A percentile compares a stretch with the other conserved stretches of the same genome.
Evolutionary conservation across 2,797 vertebrate genomes (phyloP).

Genomic region (Gobionotothen gibberifrons): DNA sequence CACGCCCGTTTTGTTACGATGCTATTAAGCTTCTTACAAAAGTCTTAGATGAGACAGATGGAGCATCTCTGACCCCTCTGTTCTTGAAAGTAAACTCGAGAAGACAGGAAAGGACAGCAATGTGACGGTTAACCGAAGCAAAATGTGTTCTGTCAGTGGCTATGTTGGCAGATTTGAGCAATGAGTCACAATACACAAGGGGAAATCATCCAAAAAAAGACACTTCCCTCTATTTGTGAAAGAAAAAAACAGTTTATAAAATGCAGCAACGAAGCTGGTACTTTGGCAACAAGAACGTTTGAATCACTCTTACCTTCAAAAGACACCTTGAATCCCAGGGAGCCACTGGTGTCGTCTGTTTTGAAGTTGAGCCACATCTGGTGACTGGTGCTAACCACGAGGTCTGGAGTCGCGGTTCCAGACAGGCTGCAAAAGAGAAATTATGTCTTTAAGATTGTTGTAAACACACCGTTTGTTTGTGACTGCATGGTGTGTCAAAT

Average conservation of each 20-base stretch:
- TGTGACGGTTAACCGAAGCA: neutral
- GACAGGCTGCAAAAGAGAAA: slow-evolving; percentile 86
- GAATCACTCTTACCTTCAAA: slow-evolving; percentile 89
- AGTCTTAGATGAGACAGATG: slow-evolving; percentile 5
- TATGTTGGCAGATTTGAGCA: slow-evolving; percentile 14
- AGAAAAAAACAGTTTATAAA: neutral
- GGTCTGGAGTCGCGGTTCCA: slow-evolving; percentile 94
- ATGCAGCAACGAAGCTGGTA: neutral
- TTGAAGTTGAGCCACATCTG: slow-evolving; percentile 99
- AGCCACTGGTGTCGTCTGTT: slow-evolving; percentile 95
- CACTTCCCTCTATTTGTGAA: neutral
- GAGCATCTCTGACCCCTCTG: slow-evolving; percentile 6
- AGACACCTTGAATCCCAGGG: slow-evolving; percentile 95
- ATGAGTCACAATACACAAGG: neutral
- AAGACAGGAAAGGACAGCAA: slow-evolving; percentile 6
- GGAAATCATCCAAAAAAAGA: slow-evolving; percentile 1
- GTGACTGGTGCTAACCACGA: slow-evolving; percentile 97
- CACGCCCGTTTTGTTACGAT: slow-evolving; percentile 1
- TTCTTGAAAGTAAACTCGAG: slow-evolving; percentile 31
- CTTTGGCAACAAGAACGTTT: neutral
- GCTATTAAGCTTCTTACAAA: slow-evolving; percentile 10
- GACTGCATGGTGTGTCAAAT: neutral
- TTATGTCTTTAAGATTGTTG: neutral
- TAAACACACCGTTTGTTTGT: neutral
- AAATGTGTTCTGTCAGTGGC: slow-evolving; percentile 18